Percentiles rank a stretch among this genome's conserved stretches.
Conservation (phyloP, 2,113 vertebrate genomes). For the Phycodurus eques region DNA sequence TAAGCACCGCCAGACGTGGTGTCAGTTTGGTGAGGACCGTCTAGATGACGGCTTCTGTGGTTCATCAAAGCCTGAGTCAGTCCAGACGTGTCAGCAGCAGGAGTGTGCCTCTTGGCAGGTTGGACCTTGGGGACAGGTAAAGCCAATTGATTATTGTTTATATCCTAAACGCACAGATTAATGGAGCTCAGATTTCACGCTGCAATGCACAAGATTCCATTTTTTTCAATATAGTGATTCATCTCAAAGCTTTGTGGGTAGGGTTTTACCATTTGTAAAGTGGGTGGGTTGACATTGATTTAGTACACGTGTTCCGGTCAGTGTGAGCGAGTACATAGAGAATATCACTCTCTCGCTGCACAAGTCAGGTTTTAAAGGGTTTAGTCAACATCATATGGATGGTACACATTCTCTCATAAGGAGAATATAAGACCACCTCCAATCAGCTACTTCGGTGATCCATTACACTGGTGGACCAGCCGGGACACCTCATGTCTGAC, state of each 20-base stretch:
- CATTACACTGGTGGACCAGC: neutral
- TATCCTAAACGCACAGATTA: neutral
- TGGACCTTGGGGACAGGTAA: slow-evolving; percentile 95
- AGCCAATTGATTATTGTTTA: slow-evolving; percentile 2
- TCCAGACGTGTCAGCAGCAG: slow-evolving; percentile 88
- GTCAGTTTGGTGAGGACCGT: slow-evolving; percentile 90
- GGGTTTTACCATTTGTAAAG: neutral
- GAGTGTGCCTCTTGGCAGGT: slow-evolving; percentile 98
- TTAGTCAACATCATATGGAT: neutral
- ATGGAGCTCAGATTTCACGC: neutral
- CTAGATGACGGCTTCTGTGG: slow-evolving; percentile 85
- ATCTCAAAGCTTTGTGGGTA: neutral
- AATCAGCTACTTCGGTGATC: neutral
- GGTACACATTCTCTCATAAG: neutral
- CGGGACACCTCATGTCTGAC: neutral
- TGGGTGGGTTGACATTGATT: neutral
- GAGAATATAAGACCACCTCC: neutral
- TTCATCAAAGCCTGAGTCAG: slow-evolving; percentile 82
- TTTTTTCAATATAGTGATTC: neutral
- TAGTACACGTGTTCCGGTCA: neutral
- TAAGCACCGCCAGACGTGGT: slow-evolving; percentile 93
- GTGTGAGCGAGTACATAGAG: neutral
- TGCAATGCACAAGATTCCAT: neutral
- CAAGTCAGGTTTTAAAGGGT: neutral
- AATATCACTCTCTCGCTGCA: neutral